phyloP scores from a whole-genome alignment of 1,140 invertebrate genomes.

The Drosophila sp. region DNA sequence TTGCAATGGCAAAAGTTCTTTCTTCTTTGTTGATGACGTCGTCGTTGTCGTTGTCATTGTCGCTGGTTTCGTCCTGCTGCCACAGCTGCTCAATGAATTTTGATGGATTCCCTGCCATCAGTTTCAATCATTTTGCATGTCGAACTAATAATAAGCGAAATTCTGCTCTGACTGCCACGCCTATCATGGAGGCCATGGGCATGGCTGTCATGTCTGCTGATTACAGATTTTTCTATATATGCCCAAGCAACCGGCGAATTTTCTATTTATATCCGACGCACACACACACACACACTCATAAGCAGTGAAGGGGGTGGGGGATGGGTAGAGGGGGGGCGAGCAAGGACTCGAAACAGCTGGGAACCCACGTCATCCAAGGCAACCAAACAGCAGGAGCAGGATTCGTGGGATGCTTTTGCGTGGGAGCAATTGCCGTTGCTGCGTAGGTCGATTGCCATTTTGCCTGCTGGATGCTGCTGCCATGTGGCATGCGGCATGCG shows the following conservation, averaged over 20 bases:
- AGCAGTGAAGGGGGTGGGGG: background rate
- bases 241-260: conserved; percentile 38
- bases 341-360: conserved; percentile 6
- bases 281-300: background rate
- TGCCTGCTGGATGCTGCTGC: background rate
- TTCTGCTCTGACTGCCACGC: conserved; percentile 15
- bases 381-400: conserved; percentile 12
- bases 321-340: background rate
- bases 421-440: conserved; percentile 1
- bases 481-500: background rate
- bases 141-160: conserved; percentile 52
- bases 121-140: conserved; percentile 51
- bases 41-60: background rate
- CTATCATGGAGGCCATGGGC: background rate
- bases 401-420: conserved; percentile 9
- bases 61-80: background rate
- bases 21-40: background rate
- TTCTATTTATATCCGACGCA: conserved; percentile 39
- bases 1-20: no score
- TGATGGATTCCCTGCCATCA: conserved; percentile 51
- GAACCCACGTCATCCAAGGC: conserved; percentile 14
- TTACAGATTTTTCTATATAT: conserved; percentile 38
- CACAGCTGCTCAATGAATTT: conserved; percentile 46
- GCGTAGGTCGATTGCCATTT: conserved; percentile 22
- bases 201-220: conserved; percentile 20